phyloP scores from a whole-genome alignment of 2,797 vertebrate genomes.

The Moxostoma hubbsi region DNA sequence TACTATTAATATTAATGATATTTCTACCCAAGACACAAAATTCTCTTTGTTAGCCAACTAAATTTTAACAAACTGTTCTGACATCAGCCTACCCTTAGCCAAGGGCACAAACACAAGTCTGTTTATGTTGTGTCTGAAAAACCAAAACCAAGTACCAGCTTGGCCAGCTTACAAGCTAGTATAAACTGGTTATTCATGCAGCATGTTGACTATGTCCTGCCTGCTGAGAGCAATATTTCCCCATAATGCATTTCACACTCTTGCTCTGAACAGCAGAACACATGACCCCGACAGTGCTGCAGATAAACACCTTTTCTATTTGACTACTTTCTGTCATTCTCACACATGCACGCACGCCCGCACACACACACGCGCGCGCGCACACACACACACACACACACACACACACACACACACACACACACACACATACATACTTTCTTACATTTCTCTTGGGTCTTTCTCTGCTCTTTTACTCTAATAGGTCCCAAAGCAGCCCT shows the following conservation, averaged over 20 bases:
- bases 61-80: slow-evolving; percentile 33
- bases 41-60: slow-evolving; percentile 30
- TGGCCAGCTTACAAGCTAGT: not conserved
- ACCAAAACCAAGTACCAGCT: not conserved
- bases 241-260: slow-evolving; percentile 22
- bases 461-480: slow-evolving; percentile 57
- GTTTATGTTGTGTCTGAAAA: not conserved
- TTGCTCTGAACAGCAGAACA: slow-evolving; percentile 1
- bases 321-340: not conserved
- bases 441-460: slow-evolving; percentile 50
- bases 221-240: not conserved
- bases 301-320: slow-evolving; percentile 19
- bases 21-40: slow-evolving; percentile 6
- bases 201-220: not conserved
- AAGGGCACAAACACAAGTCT: not conserved
- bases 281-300: not conserved
- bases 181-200: not conserved
- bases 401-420: slow-evolving; percentile 29
- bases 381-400: slow-evolving; percentile 24
- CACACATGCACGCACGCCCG: not conserved
- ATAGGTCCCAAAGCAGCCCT: slow-evolving; percentile 60
- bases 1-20: no score
- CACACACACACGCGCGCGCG: slow-evolving; percentile 4
- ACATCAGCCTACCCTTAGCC: not conserved
- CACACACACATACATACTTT: slow-evolving; percentile 27